Evolutionary conservation across 2,888 invertebrate species (phyloP).

Genomic region (Nephrotoma appendiculata): DNA sequence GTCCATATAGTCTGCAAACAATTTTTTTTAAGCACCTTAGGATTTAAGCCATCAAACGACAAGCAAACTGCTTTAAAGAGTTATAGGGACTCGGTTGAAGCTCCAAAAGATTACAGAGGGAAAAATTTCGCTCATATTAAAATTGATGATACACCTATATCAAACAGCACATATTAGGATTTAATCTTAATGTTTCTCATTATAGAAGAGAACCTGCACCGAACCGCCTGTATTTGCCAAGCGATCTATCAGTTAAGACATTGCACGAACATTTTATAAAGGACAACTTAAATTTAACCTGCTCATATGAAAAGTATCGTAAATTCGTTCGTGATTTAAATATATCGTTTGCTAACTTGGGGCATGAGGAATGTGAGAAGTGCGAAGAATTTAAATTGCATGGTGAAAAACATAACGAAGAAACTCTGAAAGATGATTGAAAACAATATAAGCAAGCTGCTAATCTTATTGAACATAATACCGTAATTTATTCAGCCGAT

Average conservation of each 20-base stretch:
- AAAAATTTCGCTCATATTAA: not conserved
- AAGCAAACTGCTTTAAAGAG: not conserved
- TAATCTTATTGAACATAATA: not conserved
- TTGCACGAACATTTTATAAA: too few species aligned
- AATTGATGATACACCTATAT: not conserved
- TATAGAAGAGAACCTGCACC: not conserved
- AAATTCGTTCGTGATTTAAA: too few species aligned
- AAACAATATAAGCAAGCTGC: too few species aligned
- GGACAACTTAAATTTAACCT: too few species aligned
- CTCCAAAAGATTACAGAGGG: not conserved
- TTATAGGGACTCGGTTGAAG: not conserved
- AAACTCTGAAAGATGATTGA: not conserved
- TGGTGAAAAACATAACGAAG: too few species aligned
- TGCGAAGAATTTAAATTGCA: not conserved
- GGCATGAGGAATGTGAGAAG: not conserved
- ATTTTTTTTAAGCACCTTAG: too few species aligned
- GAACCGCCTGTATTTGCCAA: not conserved
- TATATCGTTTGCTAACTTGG: not conserved
- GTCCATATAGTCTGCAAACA: not conserved
- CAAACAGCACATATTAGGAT: not conserved
- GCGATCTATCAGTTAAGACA: too few species aligned
- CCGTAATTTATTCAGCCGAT: too few species aligned
- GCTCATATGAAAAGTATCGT: too few species aligned
- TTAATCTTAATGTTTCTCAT: too few species aligned
- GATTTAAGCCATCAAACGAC: too few species aligned